These are phyloP conservation scores for Chrysocyon brachyurus DNA, from an alignment of 2,797 vertebrate genomes.

Conservation along the genomic window DNA sequence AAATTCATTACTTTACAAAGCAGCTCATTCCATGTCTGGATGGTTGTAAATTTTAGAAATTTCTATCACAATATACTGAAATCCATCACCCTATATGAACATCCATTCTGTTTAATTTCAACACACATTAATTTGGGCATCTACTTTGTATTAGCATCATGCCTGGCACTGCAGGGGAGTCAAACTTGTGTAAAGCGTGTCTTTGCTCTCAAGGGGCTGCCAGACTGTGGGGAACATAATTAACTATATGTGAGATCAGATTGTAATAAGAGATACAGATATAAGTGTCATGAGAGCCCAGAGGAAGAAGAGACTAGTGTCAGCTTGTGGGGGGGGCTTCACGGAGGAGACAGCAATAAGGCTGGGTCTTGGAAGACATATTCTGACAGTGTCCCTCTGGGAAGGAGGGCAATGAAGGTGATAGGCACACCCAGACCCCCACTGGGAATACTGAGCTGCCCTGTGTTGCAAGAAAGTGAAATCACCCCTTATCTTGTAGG, in stretches of 20 bases:
- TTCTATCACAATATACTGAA: not conserved
- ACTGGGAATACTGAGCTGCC: not conserved
- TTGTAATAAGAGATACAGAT: not conserved
- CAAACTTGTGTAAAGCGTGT: not conserved
- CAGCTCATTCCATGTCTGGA: not conserved
- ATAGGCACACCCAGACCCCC: not conserved
- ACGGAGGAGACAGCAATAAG: not conserved
- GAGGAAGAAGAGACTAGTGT: not conserved
- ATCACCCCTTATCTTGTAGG: conserved; percentile 18
- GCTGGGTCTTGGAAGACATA: not conserved
- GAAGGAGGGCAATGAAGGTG: not conserved
- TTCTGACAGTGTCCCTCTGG: not conserved
- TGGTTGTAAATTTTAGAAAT: not conserved
- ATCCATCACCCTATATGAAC: not conserved
- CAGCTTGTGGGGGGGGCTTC: not conserved
- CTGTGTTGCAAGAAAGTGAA: not conserved
- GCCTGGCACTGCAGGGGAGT: not conserved
- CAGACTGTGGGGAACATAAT: not conserved
- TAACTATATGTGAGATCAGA: not conserved
- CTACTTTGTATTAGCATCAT: not conserved
- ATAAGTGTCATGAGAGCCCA: not conserved
- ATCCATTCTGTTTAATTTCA: not conserved
- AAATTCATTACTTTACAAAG: not conserved
- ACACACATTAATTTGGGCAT: not conserved
- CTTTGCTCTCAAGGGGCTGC: not conserved